phyloP scores from a whole-genome alignment of 2,888 invertebrate genomes.

The Craniophora ligustri region DNA sequence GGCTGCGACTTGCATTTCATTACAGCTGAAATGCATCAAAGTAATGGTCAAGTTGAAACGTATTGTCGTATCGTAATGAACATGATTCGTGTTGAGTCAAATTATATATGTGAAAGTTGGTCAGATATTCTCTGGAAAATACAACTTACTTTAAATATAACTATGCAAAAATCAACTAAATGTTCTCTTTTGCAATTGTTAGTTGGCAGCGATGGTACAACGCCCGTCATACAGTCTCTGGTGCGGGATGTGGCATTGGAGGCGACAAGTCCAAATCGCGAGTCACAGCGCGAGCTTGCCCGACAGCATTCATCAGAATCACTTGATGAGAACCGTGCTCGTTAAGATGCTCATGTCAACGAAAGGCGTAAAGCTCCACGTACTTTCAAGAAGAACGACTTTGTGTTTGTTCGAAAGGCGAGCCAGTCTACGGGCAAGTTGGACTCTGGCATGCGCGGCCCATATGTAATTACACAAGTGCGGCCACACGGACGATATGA shows the following conservation, averaged over 20 bases:
- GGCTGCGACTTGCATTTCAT: constrained; percentile 7
- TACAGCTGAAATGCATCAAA: constrained; percentile 20
- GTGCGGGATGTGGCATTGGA: too few species aligned
- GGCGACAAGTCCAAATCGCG: too few species aligned
- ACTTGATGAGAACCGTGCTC: too few species aligned
- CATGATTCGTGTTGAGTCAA: constrained; percentile 3
- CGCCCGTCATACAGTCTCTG: too few species aligned
- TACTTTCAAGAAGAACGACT: neutral
- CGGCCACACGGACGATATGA: neutral
- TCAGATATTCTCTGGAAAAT: neutral
- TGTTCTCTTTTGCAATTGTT: too few species aligned
- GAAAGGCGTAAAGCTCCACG: neutral
- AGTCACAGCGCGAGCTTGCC: too few species aligned
- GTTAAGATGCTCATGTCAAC: neutral
- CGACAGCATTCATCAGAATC: too few species aligned
- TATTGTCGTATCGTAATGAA: constrained; percentile 4
- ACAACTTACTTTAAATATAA: neutral
- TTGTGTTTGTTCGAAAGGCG: neutral
- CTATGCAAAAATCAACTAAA: too few species aligned
- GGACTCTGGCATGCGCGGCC: constrained; percentile 1
- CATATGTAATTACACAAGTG: neutral
- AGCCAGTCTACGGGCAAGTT: neutral
- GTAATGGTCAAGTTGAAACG: constrained; percentile 22
- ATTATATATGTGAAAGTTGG: constrained; percentile 1
- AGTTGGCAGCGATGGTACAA: too few species aligned